Conservation (phyloP, 1,140 invertebrate species). For the Vollenhovia emeryi region DNA sequence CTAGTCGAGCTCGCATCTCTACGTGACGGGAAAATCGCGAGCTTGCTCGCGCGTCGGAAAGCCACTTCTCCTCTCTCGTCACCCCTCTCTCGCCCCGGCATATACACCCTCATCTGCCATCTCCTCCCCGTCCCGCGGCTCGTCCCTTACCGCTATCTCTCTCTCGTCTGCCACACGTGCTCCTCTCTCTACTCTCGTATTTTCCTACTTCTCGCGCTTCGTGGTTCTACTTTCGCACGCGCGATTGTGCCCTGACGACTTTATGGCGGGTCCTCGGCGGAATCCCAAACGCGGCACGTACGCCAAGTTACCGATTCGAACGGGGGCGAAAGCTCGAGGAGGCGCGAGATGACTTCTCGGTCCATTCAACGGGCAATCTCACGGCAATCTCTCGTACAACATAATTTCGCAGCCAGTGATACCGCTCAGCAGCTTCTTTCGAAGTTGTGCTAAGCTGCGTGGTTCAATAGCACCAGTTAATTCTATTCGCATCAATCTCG, state of each 20-base stretch:
- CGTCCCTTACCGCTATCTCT: background rate
- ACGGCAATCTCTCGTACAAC: background rate
- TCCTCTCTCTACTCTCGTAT: conserved; percentile 48
- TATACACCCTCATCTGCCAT: conserved; percentile 14
- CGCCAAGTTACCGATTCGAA: conserved; percentile 50
- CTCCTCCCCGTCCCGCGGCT: background rate
- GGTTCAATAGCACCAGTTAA: background rate
- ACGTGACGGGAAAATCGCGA: conserved; percentile 55
- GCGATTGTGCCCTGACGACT: conserved; percentile 56
- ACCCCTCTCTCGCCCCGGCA: background rate
- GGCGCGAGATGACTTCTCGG: conserved; percentile 13
- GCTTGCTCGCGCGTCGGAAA: conserved; percentile 42
- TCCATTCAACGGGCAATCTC: conserved; percentile 29
- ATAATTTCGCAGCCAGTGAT: conserved; percentile 7
- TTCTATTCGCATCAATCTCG: background rate
- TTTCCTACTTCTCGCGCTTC: conserved; percentile 60
- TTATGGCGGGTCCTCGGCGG: conserved; percentile 50
- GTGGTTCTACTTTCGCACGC: conserved; percentile 47
- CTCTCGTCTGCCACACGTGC: conserved; percentile 12
- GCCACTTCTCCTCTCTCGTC: background rate
- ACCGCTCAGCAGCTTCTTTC: background rate
- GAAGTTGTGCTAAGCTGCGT: too few relatives aligned
- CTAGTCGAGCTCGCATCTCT: conserved; percentile 53
- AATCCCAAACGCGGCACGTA: conserved; percentile 56
- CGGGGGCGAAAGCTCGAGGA: conserved; percentile 15